Percentiles rank a stretch among this genome's conserved stretches.
phyloP scores from a whole-genome alignment of 2,113 vertebrate genomes.

The Nibea albiflora region DNA sequence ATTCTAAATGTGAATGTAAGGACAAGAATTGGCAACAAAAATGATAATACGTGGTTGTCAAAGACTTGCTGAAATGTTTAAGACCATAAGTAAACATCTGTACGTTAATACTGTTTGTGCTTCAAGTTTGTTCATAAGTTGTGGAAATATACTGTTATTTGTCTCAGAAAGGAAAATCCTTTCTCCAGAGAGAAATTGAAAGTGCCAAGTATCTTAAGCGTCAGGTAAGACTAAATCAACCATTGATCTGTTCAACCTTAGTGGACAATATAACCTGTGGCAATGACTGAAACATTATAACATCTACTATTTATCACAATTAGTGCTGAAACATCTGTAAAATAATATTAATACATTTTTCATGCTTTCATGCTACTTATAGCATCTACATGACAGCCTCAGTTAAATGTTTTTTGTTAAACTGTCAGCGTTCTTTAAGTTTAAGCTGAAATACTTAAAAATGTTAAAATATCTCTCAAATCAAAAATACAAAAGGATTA shows the following conservation, averaged over 20 bases:
- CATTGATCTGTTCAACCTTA: conserved; percentile 9
- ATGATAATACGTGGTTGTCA: background rate
- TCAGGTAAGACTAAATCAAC: conserved; percentile 41
- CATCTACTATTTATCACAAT: conserved; percentile 26
- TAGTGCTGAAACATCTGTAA: conserved; percentile 15
- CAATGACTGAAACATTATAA: background rate
- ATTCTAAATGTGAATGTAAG: background rate
- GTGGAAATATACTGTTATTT: conserved; percentile 30
- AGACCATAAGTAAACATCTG: conserved; percentile 31
- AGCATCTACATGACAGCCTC: background rate
- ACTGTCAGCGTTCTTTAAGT: conserved; percentile 14
- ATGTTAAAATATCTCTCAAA: conserved; percentile 29
- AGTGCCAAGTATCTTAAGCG: conserved; percentile 34
- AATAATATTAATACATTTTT: background rate
- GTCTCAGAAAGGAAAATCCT: conserved; percentile 8
- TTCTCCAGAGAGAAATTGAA: conserved; percentile 36
- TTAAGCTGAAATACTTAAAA: conserved; percentile 33
- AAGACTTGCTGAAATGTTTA: background rate
- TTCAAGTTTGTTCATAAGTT: conserved; percentile 44
- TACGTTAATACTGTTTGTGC: conserved; percentile 44
- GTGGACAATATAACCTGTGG: background rate
- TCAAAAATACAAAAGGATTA: background rate
- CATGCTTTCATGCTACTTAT: background rate
- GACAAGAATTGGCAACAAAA: conserved; percentile 6
- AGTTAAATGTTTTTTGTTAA: conserved; percentile 31